phyloP scores from a whole-genome alignment of 2,888 invertebrate genomes.

The Pyrgus malvae region DNA sequence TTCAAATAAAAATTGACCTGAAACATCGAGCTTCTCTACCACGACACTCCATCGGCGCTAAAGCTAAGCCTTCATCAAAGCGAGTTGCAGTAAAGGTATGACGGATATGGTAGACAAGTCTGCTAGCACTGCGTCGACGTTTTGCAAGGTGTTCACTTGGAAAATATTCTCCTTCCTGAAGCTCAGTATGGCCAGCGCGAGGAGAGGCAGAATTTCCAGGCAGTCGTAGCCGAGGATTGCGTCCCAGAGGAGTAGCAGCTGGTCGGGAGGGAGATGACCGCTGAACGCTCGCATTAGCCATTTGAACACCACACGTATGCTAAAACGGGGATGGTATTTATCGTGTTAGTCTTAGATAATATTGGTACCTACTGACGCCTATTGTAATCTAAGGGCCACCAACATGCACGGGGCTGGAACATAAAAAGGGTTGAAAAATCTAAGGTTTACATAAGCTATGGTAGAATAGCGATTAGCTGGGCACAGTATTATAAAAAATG shows the following conservation, averaged over 20 bases:
- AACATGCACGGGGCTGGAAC: no score
- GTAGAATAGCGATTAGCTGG: no score
- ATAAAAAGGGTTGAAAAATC: no score
- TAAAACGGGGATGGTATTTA: no score
- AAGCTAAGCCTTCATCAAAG: constrained; percentile 83
- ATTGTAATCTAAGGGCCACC: no score
- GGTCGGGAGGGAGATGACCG: constrained; percentile 92
- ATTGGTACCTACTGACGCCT: no score
- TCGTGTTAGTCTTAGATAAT: not conserved
- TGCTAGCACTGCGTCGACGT: constrained; percentile 92
- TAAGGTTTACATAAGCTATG: no score
- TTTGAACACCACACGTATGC: constrained; percentile 95
- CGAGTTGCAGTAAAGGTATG: constrained; percentile 91
- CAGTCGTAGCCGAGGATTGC: constrained; percentile 94
- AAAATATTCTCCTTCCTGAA: constrained; percentile 93
- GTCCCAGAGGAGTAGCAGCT: constrained; percentile 96
- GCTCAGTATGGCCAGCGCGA: constrained; percentile 92
- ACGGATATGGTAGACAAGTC: constrained; percentile 94
- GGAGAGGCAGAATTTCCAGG: constrained; percentile 92
- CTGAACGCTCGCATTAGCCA: constrained; percentile 98
- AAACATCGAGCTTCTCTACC: no score
- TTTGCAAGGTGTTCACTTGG: constrained; percentile 86
- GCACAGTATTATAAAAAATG: no score
- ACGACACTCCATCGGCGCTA: no score
- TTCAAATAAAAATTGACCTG: no score